Conservation (phyloP, 2,888 invertebrate species). For the Callimorpha dominula region DNA sequence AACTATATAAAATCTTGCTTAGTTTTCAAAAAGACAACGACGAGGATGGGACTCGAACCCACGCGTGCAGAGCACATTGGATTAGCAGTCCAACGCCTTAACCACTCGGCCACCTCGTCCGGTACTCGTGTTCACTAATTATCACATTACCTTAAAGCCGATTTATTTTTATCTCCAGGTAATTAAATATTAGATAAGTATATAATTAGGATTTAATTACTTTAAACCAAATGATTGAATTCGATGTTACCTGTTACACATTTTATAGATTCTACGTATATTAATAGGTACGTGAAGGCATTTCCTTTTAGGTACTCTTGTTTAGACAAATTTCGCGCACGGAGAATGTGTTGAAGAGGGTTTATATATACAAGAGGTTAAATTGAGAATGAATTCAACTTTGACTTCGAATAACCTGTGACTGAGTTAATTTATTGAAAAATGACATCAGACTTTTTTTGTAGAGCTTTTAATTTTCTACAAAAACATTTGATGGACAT, state of each 20-base stretch:
- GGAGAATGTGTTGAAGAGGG: no score
- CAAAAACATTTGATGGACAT: no score
- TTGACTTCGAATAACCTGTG: no score
- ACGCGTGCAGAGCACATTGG: slow-evolving; percentile 95
- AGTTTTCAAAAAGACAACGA: slow-evolving; percentile 66
- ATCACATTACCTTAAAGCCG: neutral
- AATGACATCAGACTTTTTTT: no score
- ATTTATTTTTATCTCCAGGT: neutral
- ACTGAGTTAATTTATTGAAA: no score
- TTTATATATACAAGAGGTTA: no score
- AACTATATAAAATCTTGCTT: neutral
- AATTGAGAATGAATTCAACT: no score
- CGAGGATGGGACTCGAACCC: slow-evolving; percentile 94
- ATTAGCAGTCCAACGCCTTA: slow-evolving; percentile 95
- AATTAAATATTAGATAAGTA: neutral
- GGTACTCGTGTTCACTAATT: neutral
- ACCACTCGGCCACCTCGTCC: slow-evolving; percentile 95
- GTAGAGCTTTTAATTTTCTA: no score
- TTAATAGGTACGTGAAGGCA: no score
- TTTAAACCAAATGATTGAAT: neutral
- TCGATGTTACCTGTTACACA: neutral
- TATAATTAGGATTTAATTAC: neutral
- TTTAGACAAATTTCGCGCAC: no score
- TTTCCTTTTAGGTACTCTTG: neutral
- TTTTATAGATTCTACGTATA: neutral